These are phyloP conservation scores for Ophion ventricosus DNA, from an alignment of 2,888 invertebrate genomes.

Conservation along the genomic window DNA sequence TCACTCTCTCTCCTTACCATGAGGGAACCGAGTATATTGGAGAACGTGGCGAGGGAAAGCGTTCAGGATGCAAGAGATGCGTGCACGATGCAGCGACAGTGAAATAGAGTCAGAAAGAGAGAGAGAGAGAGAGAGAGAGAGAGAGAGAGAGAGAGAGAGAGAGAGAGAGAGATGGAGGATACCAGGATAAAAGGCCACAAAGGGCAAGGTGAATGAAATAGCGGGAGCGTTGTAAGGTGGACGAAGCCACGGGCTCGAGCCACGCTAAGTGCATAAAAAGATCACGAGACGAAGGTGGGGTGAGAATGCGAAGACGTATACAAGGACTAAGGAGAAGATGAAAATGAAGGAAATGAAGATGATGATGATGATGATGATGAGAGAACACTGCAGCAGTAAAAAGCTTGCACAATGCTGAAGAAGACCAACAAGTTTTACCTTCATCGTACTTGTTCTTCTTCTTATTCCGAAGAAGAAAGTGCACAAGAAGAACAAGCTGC, in stretches of 20 bases:
- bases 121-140: slow-evolving; percentile 60
- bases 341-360: neutral
- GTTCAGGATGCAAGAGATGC: slow-evolving; percentile 31
- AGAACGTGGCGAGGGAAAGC: slow-evolving; percentile 18
- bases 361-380: neutral
- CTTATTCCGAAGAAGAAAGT: neutral
- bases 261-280: slow-evolving; percentile 27
- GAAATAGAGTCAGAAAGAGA: too few species aligned
- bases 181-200: slow-evolving; percentile 70
- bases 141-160: slow-evolving; percentile 59
- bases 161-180: slow-evolving; percentile 62
- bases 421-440: neutral
- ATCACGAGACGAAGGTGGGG: slow-evolving; percentile 27
- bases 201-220: slow-evolving; percentile 67
- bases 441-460: neutral
- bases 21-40: slow-evolving; percentile 18
- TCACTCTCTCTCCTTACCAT: neutral
- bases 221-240: slow-evolving; percentile 62
- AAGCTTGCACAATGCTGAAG: too few species aligned
- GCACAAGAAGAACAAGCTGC: slow-evolving; percentile 1
- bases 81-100: slow-evolving; percentile 3
- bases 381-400: neutral
- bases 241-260: slow-evolving; percentile 53
- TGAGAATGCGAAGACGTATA: slow-evolving; percentile 37
- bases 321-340: slow-evolving; percentile 25